Evolutionary conservation across 2,888 invertebrate genomes (phyloP), one percentile per base, ranked within the genome.

Genomic region (Hipparchia sbordonii): DNA sequence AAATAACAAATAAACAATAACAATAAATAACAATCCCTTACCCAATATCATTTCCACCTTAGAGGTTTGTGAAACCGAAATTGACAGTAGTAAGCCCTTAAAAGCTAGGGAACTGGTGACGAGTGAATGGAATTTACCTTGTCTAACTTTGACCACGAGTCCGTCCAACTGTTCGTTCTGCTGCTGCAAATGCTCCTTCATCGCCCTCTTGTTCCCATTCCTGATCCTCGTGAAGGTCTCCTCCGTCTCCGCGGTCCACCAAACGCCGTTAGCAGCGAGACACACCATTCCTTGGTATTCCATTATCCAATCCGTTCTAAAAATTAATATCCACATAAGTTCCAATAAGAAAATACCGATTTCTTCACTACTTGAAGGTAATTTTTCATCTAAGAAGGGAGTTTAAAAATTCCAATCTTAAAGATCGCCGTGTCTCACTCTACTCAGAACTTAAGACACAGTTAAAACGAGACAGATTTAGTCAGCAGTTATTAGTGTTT

Each of bases 191-290:
- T 98, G 98, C 82, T 98, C 97, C 89, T 98, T 98, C 97, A 98
- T 98, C 0, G 98, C 97, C 10, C 96, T 93, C 86, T 98, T 97
- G 77, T 96, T 95, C 3, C 98, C 97, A 75, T 94, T 95, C 7
- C 95, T 92, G 62, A 96, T 95, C 7, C 91, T 85, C 1, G 92
- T 82, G 85, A 98, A 98, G 0, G 98, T 97, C 84, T 98, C 97
- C 84, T 98, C 98, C 0, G 98, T 98, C 87, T 98, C 98, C 7
- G 97, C 97, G 0, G 98, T 98, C 98, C 98, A 98, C 98, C 98
- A 98, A 2, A 98, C 96, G 81, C 97, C 97, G 92, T 98, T 98
- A 0, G 97, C 97, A 0, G 96, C 97, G 23, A 98, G 90, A 77
- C 97, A 95, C 62, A 97, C 95, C 97, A 97, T 97, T 68, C 98